Evolutionary conservation across 2,888 invertebrate species (phyloP), one percentile per base, ranked within the genome.

Genomic region (Lagria hirta): DNA sequence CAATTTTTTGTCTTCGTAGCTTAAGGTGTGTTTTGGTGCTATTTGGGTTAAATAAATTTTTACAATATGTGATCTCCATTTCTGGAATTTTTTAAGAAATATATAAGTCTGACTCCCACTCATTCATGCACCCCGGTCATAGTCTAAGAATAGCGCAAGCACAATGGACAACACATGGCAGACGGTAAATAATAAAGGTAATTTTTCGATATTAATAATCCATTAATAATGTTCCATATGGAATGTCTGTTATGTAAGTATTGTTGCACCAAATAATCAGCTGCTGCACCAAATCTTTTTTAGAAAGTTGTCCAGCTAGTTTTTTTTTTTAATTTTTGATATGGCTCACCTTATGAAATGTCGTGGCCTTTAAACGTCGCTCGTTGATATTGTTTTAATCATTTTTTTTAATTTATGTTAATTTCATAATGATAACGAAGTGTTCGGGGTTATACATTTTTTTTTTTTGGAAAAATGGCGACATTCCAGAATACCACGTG

Each of bases 261-360:
- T 55, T 52, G 51, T 48, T 52, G 49, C 28, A 29, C 40, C n/a
- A n/a, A n/a, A n/a, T n/a, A n/a, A n/a, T n/a, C n/a, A n/a, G n/a
- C n/a, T n/a, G n/a, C n/a, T n/a, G n/a, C n/a, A n/a, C n/a, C n/a
- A 45, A 43, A 49, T 54, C 55, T 51, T 55, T 52, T 61, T 61
- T 64, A 64, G 65, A 64, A 65, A 65, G 65, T 68, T 62, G 62
- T 55, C 60, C 50, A 57, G 62, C 63, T 60, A 59, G 63, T 65
- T 64, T 65, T 63, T 27, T n/a, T n/a, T n/a, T n/a, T n/a, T n/a
- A n/a, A n/a, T n/a, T n/a, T n/a, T n/a, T n/a, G n/a, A n/a, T n/a
- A n/a, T n/a, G n/a, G 42, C 41, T 11, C 42, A 14, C 47, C 56
- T 64, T 61, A 57, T 60, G 58, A 62, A 62, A 62, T 55, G 47